These are phyloP conservation scores for Lottia scabra DNA, from an alignment of 2,888 invertebrate genomes.

Conservation along the genomic window DNA sequence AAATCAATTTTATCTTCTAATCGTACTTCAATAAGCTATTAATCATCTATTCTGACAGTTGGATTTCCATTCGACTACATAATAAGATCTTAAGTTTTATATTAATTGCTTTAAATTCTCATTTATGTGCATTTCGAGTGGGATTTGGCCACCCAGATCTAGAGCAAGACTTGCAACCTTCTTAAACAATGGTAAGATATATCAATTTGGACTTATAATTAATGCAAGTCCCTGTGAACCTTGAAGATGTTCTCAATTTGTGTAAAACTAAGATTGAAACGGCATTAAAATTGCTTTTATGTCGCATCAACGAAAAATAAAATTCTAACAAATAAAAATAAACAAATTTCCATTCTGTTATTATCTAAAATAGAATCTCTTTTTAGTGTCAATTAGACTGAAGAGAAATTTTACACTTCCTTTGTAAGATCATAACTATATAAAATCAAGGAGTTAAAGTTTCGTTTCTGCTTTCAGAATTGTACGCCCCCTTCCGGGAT, in stretches of 20 bases:
- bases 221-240: no score
- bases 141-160: neutral
- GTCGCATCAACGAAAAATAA: no score
- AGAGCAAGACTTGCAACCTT: no score
- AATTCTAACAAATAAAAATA: neutral
- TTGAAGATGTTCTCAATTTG: no score
- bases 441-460: neutral
- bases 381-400: conserved; percentile 1
- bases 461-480: neutral
- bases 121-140: neutral
- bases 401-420: neutral
- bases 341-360: neutral
- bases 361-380: neutral
- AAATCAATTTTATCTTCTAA: neutral
- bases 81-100: neutral
- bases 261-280: no score
- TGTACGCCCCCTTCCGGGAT: conserved; percentile 18
- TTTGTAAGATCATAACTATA: neutral
- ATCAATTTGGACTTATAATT: no score
- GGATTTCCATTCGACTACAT: neutral
- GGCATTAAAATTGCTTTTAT: no score
- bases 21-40: neutral
- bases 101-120: neutral
- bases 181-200: no score
- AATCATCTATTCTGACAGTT: conserved; percentile 1